A percentile compares a stretch with the other conserved stretches of the same genome.
phyloP scores from a whole-genome alignment of 2,888 invertebrate species.

The Lasius fuliginosus region DNA sequence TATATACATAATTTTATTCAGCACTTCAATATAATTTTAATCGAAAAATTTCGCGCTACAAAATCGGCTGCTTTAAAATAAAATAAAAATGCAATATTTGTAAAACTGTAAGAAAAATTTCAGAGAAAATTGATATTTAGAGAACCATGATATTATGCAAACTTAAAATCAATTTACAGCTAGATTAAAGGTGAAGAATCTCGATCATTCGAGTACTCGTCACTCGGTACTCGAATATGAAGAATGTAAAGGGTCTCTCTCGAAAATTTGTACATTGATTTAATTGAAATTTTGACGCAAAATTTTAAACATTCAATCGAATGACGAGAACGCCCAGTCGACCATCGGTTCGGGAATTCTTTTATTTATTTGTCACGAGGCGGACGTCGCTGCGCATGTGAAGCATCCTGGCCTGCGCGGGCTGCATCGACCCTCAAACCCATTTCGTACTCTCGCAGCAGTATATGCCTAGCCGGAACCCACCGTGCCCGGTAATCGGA shows the following conservation, averaged over 20 bases:
- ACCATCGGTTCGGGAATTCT: slow-evolving; percentile 47
- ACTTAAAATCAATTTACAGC: neutral
- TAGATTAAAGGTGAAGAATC: neutral
- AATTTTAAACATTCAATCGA: neutral
- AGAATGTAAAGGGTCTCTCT: neutral
- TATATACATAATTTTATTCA: neutral
- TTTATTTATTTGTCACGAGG: slow-evolving; percentile 72
- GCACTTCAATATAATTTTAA: neutral
- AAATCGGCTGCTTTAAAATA: neutral
- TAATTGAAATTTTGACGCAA: neutral
- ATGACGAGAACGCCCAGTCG: slow-evolving; percentile 21
- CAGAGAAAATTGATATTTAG: neutral
- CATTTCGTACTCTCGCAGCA: slow-evolving; percentile 73
- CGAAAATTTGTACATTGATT: neutral
- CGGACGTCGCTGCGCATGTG: slow-evolving; percentile 74
- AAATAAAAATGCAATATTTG: neutral
- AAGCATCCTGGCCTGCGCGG: slow-evolving; percentile 76
- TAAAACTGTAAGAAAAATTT: neutral
- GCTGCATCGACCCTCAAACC: slow-evolving; percentile 79
- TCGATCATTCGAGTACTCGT: neutral
- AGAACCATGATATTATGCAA: neutral
- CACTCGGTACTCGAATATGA: neutral
- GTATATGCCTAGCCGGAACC: slow-evolving; percentile 68
- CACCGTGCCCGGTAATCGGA: slow-evolving; percentile 68
- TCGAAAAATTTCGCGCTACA: neutral